Base-by-base conservation (phyloP, 64 coral and sea anemone species). In the Montipora capricornis region DNA sequence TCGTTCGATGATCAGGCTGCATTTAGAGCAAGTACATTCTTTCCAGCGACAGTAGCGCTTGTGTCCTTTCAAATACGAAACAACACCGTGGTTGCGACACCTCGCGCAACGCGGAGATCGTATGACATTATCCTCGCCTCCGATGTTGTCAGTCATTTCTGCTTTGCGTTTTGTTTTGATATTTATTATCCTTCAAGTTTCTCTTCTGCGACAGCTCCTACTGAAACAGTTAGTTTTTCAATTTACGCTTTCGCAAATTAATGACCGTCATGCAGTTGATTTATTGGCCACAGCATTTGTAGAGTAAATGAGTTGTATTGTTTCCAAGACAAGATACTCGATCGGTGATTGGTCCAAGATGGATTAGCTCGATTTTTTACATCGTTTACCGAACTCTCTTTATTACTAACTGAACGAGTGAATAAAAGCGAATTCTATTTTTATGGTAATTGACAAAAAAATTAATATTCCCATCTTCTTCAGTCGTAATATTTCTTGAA, bases 41-140 rank as follows among this genome's bases (percentile, higher is more conserved):
- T 92, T 99, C 98, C 98, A 99, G 29, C 83, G 92, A 94, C 98
- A 99, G 59, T 92, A 94, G 5, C 95, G 89, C 89, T 99, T 99
- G 61, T 99, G 98, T 71, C 98, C 98, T 87, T 99, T 99, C 20
- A 99, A 80, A 70, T 87, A 96, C 8, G 95, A 94, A 1, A 85
- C 60, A 61, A 89, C 49, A 5, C 98, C 95, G 71, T 99, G 98
- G 81, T 99, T 99, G n/a, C 98, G 92, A 79, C 98, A 99, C 68
- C 98, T 84, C 12, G 98, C 98, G 17, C 98, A 99, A 49, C 95
- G 91, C 11, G 98, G 98, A 16, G 95, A 92, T 11, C 98, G 83
- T 7, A 92, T 92, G 52, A 85, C 57, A 29, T 92, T 95, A 20
- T 97, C 93, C 71, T 97, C 96, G 16, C 75, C 88, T 88, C 58